Evolutionary conservation across 1,140 invertebrate species (phyloP).

Genomic region (Globodera ellingtonae): DNA sequence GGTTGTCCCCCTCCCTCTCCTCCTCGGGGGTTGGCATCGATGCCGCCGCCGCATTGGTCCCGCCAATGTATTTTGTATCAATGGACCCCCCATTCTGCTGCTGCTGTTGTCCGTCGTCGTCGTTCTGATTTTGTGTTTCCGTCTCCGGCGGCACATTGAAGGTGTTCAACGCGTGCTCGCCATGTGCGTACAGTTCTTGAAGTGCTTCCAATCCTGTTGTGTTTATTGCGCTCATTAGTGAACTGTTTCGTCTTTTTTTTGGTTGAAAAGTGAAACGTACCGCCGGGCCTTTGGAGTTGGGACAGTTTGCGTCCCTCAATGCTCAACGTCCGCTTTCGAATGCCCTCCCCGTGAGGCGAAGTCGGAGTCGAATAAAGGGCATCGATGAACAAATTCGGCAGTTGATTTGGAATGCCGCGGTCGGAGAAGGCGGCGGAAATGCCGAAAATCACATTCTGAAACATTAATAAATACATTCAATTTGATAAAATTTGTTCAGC

Average conservation of each 20-base stretch:
- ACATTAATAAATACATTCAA: neutral
- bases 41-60: too few species aligned
- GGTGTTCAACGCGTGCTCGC: neutral
- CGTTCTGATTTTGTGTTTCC: neutral
- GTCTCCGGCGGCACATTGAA: neutral
- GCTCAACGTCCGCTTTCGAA: constrained; percentile 43
- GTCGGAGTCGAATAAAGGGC: constrained; percentile 49
- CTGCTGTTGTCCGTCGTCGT: neutral
- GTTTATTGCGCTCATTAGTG: neutral
- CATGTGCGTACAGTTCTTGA: constrained; percentile 22
- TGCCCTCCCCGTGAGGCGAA: constrained; percentile 31
- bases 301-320: constrained; percentile 52
- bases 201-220: constrained; percentile 16
- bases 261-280: constrained; percentile 7
- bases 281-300: constrained; percentile 31
- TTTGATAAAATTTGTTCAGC: neutral
- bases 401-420: constrained; percentile 39
- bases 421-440: constrained; percentile 47
- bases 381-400: constrained; percentile 44
- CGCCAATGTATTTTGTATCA: neutral
- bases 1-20: neutral
- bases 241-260: neutral
- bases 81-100: neutral
- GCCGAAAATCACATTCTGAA: constrained; percentile 48
- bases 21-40: neutral